Evolutionary conservation across 1,140 invertebrate genomes (phyloP).

Genomic region (Halotydeus destructor): DNA sequence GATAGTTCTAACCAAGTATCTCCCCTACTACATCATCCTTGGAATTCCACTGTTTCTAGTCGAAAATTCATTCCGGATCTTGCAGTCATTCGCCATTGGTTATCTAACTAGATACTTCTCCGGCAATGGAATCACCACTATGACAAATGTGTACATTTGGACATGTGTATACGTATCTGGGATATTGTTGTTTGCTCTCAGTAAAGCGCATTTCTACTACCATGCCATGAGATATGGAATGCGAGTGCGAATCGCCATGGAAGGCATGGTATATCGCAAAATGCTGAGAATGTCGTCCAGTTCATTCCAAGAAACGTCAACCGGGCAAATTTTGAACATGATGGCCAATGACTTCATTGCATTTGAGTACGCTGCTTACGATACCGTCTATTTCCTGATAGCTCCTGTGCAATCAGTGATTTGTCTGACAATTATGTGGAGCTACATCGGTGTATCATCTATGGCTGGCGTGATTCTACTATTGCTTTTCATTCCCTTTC

Average conservation of each 20-base stretch:
- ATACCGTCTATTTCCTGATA: slow-evolving; percentile 26
- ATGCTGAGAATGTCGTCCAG: slow-evolving; percentile 29
- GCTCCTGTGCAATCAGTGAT: slow-evolving; percentile 49
- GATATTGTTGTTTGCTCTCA: too few species aligned
- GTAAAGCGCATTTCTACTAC: too few species aligned
- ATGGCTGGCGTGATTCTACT: slow-evolving; percentile 53
- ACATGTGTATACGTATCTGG: too few species aligned
- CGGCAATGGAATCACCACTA: too few species aligned
- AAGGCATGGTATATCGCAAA: slow-evolving; percentile 32
- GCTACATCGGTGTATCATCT: slow-evolving; percentile 42
- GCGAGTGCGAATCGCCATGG: slow-evolving; percentile 30
- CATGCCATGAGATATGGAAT: slow-evolving; percentile 17
- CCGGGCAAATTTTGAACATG: slow-evolving; percentile 72
- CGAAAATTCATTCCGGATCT: too few species aligned
- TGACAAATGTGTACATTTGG: too few species aligned
- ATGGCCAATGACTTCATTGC: slow-evolving; percentile 51
- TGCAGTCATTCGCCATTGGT: too few species aligned
- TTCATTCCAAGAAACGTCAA: slow-evolving; percentile 48
- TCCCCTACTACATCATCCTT: too few species aligned
- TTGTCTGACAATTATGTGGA: slow-evolving; percentile 25
- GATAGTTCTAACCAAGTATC: too few species aligned
- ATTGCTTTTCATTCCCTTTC: slow-evolving; percentile 56
- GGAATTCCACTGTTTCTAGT: too few species aligned
- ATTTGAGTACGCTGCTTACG: slow-evolving; percentile 10
- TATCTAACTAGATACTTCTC: too few species aligned